phyloP scores from a whole-genome alignment of 2,113 vertebrate species.

The Epinephelus moara region DNA sequence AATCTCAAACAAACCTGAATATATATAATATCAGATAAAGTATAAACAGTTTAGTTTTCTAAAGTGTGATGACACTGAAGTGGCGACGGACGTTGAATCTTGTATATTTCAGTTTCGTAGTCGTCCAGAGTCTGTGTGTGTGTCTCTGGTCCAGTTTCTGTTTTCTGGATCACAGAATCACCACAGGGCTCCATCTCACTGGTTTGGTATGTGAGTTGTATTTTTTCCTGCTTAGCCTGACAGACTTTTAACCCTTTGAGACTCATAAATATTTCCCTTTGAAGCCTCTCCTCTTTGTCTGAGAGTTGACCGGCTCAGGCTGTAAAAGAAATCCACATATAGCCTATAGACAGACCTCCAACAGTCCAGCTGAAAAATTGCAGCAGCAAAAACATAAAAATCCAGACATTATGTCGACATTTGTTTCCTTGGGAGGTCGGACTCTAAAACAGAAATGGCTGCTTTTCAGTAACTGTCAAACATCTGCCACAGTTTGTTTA shows the following conservation, averaged over 20 bases:
- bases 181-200: conserved; percentile 18
- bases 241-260: conserved; percentile 43
- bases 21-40: neutral
- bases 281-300: conserved; percentile 11
- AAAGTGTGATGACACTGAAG: neutral
- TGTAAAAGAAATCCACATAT: neutral
- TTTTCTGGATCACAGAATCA: conserved; percentile 19
- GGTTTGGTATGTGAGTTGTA: conserved; percentile 24
- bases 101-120: neutral
- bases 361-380: neutral
- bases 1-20: neutral
- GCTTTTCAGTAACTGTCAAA: no score
- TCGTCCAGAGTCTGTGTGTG: neutral
- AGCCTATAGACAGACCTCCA: neutral
- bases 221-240: conserved; percentile 22
- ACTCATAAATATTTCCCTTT: conserved; percentile 29
- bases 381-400: neutral
- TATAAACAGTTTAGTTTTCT: neutral
- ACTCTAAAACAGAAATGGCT: no score
- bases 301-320: neutral
- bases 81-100: neutral
- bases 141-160: conserved; percentile 12
- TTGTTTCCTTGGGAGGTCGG: no score
- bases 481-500: no score
- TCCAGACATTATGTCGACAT: no score